phyloP scores from a whole-genome alignment of 1,140 invertebrate genomes.

The Calliphora vicina region DNA sequence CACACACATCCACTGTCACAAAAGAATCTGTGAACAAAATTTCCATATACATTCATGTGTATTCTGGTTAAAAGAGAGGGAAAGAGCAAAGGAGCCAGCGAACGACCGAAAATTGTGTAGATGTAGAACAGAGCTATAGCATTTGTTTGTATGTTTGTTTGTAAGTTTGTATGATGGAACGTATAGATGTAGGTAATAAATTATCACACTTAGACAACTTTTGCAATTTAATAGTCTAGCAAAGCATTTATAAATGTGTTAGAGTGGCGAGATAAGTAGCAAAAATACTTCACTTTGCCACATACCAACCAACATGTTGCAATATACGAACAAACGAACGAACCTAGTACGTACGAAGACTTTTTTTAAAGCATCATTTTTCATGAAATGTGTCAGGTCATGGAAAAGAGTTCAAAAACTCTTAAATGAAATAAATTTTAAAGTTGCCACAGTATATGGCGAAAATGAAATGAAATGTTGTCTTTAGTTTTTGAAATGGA shows the following conservation, averaged over 20 bases:
- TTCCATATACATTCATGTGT: too few relatives aligned
- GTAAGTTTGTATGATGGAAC: not conserved
- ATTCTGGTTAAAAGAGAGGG: too few relatives aligned
- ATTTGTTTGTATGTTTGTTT: too few relatives aligned
- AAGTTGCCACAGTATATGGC: not conserved
- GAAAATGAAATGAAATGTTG: too few relatives aligned
- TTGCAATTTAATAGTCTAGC: conserved; percentile 16
- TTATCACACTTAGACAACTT: conserved; percentile 5
- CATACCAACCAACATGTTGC: not conserved
- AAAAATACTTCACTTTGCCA: not conserved
- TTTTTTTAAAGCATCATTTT: conserved; percentile 2
- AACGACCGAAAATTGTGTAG: too few relatives aligned
- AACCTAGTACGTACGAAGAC: not conserved
- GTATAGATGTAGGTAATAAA: not conserved
- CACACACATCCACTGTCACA: too few relatives aligned
- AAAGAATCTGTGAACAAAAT: too few relatives aligned
- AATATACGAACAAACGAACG: not conserved
- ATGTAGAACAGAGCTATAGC: too few relatives aligned
- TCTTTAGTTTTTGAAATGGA: too few relatives aligned
- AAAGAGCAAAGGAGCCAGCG: too few relatives aligned
- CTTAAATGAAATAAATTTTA: not conserved
- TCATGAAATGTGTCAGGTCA: conserved; percentile 3
- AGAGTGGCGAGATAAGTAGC: not conserved
- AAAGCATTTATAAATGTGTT: conserved; percentile 14
- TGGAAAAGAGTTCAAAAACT: not conserved